These are phyloP conservation scores for Agriotes lineatus DNA, from an alignment of 2,888 invertebrate genomes.

Conservation along the genomic window DNA sequence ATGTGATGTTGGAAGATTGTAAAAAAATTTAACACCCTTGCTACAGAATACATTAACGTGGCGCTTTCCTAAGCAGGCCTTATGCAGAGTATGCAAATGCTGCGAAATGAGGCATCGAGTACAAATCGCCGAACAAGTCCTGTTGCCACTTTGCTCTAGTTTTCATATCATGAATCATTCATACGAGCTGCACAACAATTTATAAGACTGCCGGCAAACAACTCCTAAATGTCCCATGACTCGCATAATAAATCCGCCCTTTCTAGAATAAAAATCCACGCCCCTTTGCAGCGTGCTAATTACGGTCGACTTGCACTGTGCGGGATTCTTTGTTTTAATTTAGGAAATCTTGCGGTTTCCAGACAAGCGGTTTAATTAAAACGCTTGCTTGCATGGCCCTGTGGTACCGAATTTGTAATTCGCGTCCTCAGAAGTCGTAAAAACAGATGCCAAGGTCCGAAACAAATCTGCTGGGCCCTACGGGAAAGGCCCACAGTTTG, in stretches of 20 bases:
- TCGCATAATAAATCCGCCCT: slow-evolving; percentile 18
- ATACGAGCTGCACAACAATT: slow-evolving; percentile 28
- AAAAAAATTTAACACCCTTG: no score
- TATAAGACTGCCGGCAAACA: slow-evolving; percentile 27
- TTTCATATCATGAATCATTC: slow-evolving; percentile 34
- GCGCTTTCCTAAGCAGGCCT: background rate
- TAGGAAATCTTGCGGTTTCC: no score
- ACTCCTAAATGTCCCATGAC: slow-evolving; percentile 27
- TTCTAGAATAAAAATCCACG: slow-evolving; percentile 6
- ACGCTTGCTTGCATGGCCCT: no score
- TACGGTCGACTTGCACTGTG: background rate
- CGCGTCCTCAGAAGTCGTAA: no score
- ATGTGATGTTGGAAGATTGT: no score
- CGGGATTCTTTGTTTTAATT: no score
- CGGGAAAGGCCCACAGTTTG: no score
- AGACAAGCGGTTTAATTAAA: no score
- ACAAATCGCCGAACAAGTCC: slow-evolving; percentile 26
- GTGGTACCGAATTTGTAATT: no score
- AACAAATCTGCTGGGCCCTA: no score
- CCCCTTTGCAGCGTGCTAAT: background rate
- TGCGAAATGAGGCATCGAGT: slow-evolving; percentile 7
- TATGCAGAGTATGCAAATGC: slow-evolving; percentile 26
- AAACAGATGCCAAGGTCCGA: no score
- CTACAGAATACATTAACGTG: no score
- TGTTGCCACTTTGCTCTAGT: slow-evolving; percentile 26